Conservation (phyloP, 2,888 invertebrate species). For the Hofmannophila pseudospretella region DNA sequence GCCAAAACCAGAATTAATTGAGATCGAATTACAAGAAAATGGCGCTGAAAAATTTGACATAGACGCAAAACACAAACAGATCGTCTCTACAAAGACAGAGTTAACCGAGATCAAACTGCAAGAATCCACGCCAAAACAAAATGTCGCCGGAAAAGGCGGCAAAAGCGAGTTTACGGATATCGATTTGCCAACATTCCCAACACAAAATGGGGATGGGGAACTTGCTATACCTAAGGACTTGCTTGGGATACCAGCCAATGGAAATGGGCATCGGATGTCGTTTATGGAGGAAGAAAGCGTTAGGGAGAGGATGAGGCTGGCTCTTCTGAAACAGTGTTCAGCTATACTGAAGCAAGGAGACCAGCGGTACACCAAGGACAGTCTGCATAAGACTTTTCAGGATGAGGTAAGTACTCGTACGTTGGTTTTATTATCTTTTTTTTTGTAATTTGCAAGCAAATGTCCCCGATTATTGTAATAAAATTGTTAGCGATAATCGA, state of each 20-base stretch:
- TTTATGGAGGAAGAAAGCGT: slow-evolving; percentile 85
- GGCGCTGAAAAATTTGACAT: too few relatives aligned
- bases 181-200: too few relatives aligned
- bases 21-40: too few relatives aligned
- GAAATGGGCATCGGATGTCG: slow-evolving; percentile 69
- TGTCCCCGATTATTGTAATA: too few relatives aligned
- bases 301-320: slow-evolving; percentile 78
- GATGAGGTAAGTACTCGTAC: slow-evolving; percentile 78
- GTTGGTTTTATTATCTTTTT: background rate
- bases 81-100: too few relatives aligned
- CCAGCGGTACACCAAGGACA: slow-evolving; percentile 79
- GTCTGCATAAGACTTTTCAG: slow-evolving; percentile 81
- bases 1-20: too few relatives aligned
- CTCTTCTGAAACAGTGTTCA: slow-evolving; percentile 81
- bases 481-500: too few relatives aligned
- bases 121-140: slow-evolving; percentile 1
- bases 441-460: background rate
- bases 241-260: slow-evolving; percentile 42
- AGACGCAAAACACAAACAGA: too few relatives aligned
- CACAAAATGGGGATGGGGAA: background rate
- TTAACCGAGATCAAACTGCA: slow-evolving; percentile 13
- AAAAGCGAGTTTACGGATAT: too few relatives aligned
- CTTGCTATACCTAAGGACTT: slow-evolving; percentile 25
- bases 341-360: slow-evolving; percentile 81
- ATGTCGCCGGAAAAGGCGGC: slow-evolving; percentile 1